phyloP scores from a whole-genome alignment of 1,140 invertebrate species.

The Platyura marginata region DNA sequence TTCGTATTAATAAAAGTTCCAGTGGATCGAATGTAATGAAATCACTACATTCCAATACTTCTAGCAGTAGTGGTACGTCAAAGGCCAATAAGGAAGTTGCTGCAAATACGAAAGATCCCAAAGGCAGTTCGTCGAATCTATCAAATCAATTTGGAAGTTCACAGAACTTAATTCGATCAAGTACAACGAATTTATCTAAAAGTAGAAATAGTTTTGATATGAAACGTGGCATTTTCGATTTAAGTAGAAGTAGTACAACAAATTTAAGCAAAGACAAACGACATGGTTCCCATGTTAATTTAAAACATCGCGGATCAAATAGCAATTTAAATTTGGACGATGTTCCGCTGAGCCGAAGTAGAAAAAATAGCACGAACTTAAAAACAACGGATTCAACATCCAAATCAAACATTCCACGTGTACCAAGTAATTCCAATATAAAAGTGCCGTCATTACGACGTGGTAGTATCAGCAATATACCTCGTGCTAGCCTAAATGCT shows the following conservation, averaged over 20 bases:
- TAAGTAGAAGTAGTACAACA: slow-evolving; percentile 3
- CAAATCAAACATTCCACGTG: not conserved
- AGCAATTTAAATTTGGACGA: slow-evolving; percentile 1
- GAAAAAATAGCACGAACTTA: not conserved
- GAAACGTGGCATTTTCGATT: not conserved
- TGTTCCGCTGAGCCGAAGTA: not conserved
- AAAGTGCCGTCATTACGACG: slow-evolving; percentile 9
- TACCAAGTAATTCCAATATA: not conserved
- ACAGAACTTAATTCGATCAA: slow-evolving; percentile 1
- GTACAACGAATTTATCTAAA: slow-evolving; percentile 4
- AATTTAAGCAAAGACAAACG: slow-evolving; percentile 3
- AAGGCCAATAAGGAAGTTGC: not conserved
- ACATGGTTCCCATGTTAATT: not conserved
- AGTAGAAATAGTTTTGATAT: not conserved
- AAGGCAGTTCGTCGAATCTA: not conserved
- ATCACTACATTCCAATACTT: not conserved
- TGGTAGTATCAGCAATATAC: slow-evolving; percentile 23
- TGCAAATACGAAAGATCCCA: not conserved
- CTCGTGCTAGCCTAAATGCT: slow-evolving; percentile 15
- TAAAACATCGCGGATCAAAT: not conserved
- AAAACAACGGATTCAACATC: not conserved
- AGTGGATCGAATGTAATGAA: slow-evolving; percentile 1
- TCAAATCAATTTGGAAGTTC: not conserved
- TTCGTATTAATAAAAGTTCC: slow-evolving; percentile 2
- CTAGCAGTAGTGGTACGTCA: not conserved